Conservation (phyloP, 2,888 invertebrate genomes). For the Trichogramma dendrolimi region DNA sequence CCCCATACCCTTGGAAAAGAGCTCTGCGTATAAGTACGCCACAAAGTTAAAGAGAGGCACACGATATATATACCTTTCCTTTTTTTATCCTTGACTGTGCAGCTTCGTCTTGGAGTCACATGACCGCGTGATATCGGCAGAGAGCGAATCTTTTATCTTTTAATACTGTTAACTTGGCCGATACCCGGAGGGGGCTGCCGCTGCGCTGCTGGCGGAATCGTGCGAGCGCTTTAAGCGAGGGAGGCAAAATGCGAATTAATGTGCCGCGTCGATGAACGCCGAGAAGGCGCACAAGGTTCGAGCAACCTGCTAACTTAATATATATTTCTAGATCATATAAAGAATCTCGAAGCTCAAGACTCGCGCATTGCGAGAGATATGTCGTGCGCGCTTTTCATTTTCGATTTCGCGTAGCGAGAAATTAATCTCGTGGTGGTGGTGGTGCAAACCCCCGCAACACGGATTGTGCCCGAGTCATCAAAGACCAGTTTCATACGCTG, state of each 20-base stretch:
- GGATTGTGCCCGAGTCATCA: slow-evolving; percentile 9
- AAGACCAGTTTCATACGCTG: slow-evolving; percentile 18
- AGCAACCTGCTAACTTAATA: background rate
- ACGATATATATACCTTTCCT: background rate
- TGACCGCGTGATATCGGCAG: too few species aligned
- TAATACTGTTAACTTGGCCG: slow-evolving; percentile 31
- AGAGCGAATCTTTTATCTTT: background rate
- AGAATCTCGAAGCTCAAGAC: too few species aligned
- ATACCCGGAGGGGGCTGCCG: slow-evolving; percentile 37
- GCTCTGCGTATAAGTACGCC: too few species aligned
- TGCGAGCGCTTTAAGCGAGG: slow-evolving; percentile 49
- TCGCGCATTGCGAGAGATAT: too few species aligned
- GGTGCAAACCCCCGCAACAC: too few species aligned
- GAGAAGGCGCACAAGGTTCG: slow-evolving; percentile 22
- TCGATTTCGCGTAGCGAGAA: slow-evolving; percentile 13
- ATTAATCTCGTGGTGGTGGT: slow-evolving; percentile 11
- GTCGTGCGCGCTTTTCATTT: background rate
- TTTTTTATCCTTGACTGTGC: slow-evolving; percentile 25
- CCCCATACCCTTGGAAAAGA: too few species aligned
- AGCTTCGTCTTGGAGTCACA: slow-evolving; percentile 29
- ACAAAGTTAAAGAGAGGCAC: too few species aligned
- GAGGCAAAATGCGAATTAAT: slow-evolving; percentile 51
- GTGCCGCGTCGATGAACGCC: slow-evolving; percentile 41
- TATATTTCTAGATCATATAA: background rate
- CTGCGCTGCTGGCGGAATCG: slow-evolving; percentile 49